Evolutionary conservation across 1,140 invertebrate species (phyloP), one percentile per base, ranked within the genome.

Genomic region (Temnothorax nylanderi): DNA sequence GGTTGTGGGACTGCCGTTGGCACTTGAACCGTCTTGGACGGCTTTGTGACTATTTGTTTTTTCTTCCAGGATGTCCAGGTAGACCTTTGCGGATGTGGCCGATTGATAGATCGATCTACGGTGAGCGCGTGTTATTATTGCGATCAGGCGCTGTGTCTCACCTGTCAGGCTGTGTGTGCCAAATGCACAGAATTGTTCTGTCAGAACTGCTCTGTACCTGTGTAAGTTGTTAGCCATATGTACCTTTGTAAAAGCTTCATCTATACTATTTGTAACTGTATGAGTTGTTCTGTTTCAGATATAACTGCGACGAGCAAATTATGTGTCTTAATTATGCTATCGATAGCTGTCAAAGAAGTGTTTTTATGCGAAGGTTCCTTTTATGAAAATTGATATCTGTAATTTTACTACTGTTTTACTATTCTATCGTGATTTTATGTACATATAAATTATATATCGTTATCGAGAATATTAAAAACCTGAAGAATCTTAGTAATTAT

Each of bases 281-380:
- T 75, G 62, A 44, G 13, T 49, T 54, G n/a, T 72, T 41, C 67
- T 47, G 0, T 62, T 92, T 16, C 85, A 93, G 93, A 49, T 93
- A 93, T 77, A 91, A 93, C 37, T 44, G 44, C 3, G 84, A 88
- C 32, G 90, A 92, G 18, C 86, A 86, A 81, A 86, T 51, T 3
- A 90, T 92, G 56, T 93, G 93, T 11, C 69, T 93, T 62, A 88
- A 87, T 64, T n/a, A n/a, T 93, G 93, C 71, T 93, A 93, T 75
- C 72, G 18, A 90, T 90, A 85, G 13, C 3, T 44, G 0, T 47
- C 16, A 54, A 65, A 76, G 49, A 76, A 5, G 47, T 72, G 74
- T 47, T 84, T 62, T 56, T 26, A 32, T 0, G 2, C 13, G 5
- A 85, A 32, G n/a, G 3, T 10, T 16, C 0, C 3, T 26, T n/a